Percentiles rank a stretch among this genome's conserved stretches.
These are phyloP conservation scores for Nesogale talazaci DNA, from an alignment of 2,113 vertebrate genomes.

Conservation along the genomic window DNA sequence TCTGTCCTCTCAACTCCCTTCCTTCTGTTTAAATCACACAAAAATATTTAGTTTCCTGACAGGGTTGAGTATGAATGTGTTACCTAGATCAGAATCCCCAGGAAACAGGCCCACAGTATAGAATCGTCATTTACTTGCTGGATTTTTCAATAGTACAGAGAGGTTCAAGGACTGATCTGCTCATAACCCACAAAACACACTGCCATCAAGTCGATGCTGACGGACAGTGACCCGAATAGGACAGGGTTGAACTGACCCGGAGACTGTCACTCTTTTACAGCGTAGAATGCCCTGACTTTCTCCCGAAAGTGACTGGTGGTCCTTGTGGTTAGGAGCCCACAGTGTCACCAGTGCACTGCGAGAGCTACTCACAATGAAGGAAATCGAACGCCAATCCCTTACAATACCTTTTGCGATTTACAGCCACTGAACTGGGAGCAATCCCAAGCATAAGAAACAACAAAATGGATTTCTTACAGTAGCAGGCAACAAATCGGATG, in stretches of 20 bases:
- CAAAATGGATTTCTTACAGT: neutral
- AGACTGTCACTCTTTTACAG: too few relatives aligned
- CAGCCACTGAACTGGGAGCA: neutral
- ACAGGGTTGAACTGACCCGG: too few relatives aligned
- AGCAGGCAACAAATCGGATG: neutral
- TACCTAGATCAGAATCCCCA: slow-evolving; percentile 32
- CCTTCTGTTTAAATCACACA: neutral
- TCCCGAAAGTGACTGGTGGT: too few relatives aligned
- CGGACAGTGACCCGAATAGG: too few relatives aligned
- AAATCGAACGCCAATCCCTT: neutral
- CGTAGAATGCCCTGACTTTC: too few relatives aligned
- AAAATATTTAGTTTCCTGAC: slow-evolving; percentile 15
- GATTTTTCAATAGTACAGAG: neutral
- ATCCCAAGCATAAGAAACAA: neutral
- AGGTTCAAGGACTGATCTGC: neutral
- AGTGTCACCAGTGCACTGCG: too few relatives aligned
- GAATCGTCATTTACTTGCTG: neutral
- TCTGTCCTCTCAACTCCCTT: slow-evolving; percentile 12
- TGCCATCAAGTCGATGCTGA: too few relatives aligned
- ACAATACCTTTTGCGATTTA: neutral
- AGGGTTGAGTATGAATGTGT: neutral
- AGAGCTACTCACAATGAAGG: neutral
- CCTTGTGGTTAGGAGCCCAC: too few relatives aligned
- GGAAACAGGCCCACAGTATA: neutral
- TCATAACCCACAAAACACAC: neutral